Evolutionary conservation across 1,140 invertebrate genomes (phyloP).

Genomic region (Anagrus nilaparvatae): DNA sequence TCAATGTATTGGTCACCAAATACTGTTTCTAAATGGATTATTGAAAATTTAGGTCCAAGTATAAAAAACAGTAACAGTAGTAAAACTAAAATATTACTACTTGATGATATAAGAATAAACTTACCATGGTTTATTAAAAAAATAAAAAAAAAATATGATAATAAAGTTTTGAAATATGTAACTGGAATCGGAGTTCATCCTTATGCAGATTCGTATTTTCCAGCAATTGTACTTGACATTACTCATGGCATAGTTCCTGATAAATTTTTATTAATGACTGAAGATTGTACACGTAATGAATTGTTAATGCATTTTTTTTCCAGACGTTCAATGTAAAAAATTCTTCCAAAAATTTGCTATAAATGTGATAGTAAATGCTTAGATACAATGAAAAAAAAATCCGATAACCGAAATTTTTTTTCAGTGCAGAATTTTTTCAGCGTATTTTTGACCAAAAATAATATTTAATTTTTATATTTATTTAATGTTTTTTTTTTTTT

Average conservation of each 20-base stretch:
- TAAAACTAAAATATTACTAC: slow-evolving; percentile 50
- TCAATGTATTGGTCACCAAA: slow-evolving; percentile 11
- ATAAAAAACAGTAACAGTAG: slow-evolving; percentile 48
- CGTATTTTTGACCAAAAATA: too few relatives aligned
- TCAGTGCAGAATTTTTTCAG: too few relatives aligned
- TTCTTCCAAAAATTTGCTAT: too few relatives aligned
- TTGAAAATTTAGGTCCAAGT: slow-evolving; percentile 56
- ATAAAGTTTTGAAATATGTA: slow-evolving; percentile 37
- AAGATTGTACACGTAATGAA: slow-evolving; percentile 62
- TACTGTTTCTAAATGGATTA: slow-evolving; percentile 51
- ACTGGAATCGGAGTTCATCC: slow-evolving; percentile 59
- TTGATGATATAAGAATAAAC: slow-evolving; percentile 62
- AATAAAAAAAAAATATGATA: slow-evolving; percentile 2
- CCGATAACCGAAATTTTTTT: too few relatives aligned
- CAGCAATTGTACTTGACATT: slow-evolving; percentile 42
- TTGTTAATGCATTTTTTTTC: too few relatives aligned
- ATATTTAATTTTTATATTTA: too few relatives aligned
- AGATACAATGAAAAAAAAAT: too few relatives aligned
- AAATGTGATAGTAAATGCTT: too few relatives aligned
- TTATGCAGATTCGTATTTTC: slow-evolving; percentile 49
- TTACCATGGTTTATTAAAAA: slow-evolving; percentile 45
- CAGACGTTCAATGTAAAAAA: too few relatives aligned
- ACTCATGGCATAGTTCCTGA: slow-evolving; percentile 53
- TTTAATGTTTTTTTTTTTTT: too few relatives aligned
- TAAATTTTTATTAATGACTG: slow-evolving; percentile 66